Percentiles rank a stretch among this genome's conserved stretches.
Conservation (phyloP, 1,140 invertebrate species). For the Brachionus manjavacas region DNA sequence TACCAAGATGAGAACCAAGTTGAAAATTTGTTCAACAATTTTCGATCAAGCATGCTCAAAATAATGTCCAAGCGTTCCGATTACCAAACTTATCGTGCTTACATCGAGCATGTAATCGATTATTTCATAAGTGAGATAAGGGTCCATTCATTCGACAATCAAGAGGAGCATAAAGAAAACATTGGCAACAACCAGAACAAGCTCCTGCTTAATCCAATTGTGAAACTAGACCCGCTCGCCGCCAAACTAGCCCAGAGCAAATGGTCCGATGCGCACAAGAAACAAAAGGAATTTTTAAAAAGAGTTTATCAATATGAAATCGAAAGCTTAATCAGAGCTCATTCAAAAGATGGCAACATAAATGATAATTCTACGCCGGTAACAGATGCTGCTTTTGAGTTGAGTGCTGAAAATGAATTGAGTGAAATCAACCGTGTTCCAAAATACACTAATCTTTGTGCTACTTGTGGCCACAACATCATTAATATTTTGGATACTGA, state of each 20-base stretch:
- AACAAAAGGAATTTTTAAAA: background rate
- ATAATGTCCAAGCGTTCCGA: constrained; percentile 34
- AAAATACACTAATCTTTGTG: constrained; percentile 6
- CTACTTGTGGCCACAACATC: constrained; percentile 37
- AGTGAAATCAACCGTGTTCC: background rate
- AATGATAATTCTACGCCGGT: constrained; percentile 4
- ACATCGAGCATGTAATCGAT: constrained; percentile 31
- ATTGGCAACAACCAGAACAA: background rate
- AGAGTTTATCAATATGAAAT: background rate
- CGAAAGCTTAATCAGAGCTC: constrained; percentile 8
- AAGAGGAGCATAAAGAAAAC: constrained; percentile 29
- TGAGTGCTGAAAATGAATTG: background rate
- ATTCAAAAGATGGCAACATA: constrained; percentile 37
- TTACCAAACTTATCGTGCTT: background rate
- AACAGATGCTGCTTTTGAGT: constrained; percentile 14
- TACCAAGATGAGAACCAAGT: background rate
- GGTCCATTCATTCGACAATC: background rate
- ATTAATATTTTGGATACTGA: constrained; percentile 15
- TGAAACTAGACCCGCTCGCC: background rate
- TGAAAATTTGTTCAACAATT: background rate
- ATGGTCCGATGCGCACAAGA: background rate
- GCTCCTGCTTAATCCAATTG: background rate
- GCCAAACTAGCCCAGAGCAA: background rate
- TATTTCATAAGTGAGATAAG: background rate
- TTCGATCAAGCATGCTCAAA: constrained; percentile 1